These are phyloP conservation scores for Eumerus sabulonum DNA, from an alignment of 2,888 invertebrate species.

Conservation along the genomic window DNA sequence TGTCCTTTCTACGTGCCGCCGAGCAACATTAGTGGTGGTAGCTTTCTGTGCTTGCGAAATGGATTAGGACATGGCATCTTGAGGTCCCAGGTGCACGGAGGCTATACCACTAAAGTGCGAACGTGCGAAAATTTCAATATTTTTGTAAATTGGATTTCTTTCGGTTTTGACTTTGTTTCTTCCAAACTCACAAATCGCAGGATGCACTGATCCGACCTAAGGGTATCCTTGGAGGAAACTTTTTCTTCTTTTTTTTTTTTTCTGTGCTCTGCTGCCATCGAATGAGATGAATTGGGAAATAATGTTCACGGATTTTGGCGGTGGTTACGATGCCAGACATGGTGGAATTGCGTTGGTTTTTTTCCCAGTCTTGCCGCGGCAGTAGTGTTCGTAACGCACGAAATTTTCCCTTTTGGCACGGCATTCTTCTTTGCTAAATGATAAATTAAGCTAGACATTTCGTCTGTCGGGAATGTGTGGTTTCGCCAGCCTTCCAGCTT, in stretches of 20 bases:
- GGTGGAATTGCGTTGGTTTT: slow-evolving; percentile 19
- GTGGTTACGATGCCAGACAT: slow-evolving; percentile 36
- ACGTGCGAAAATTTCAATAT: slow-evolving; percentile 69
- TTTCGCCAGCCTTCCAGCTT: too few relatives aligned
- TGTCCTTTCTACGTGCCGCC: slow-evolving; percentile 56
- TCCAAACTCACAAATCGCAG: too few relatives aligned
- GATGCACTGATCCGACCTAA: too few relatives aligned
- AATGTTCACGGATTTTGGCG: slow-evolving; percentile 57
- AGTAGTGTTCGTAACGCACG: not conserved
- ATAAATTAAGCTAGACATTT: slow-evolving; percentile 51
- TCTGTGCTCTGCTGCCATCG: too few relatives aligned
- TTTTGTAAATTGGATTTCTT: slow-evolving; percentile 58
- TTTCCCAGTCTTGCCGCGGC: not conserved
- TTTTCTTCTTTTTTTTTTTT: not conserved
- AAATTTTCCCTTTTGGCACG: slow-evolving; percentile 4
- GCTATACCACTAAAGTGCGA: slow-evolving; percentile 67
- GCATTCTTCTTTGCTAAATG: slow-evolving; percentile 37
- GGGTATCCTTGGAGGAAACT: not conserved
- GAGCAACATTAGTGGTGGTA: slow-evolving; percentile 9
- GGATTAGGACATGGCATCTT: slow-evolving; percentile 54
- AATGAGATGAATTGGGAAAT: slow-evolving; percentile 56
- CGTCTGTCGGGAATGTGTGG: slow-evolving; percentile 43
- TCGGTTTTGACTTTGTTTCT: not conserved
- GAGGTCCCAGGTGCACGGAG: slow-evolving; percentile 65
- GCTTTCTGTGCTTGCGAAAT: slow-evolving; percentile 17